Base-by-base conservation (phyloP, 2,113 vertebrate species). In the Gobio gobio region DNA sequence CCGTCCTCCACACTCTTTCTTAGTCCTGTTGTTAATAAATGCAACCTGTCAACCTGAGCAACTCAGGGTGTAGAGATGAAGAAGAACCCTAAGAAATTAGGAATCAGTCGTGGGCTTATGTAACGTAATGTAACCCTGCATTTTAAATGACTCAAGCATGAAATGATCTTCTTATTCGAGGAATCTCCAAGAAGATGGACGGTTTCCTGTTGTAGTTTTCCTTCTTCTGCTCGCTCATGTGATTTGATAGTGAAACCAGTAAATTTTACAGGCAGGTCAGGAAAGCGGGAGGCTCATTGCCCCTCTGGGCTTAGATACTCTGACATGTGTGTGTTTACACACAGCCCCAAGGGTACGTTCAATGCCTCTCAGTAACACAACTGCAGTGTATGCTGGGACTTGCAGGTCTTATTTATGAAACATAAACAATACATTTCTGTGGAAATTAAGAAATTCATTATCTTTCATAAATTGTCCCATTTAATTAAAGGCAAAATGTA, bases 51-150 rank as follows among this genome's bases (percentile, higher is more conserved):
- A 86, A 74, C 56, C 56, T 59, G 56, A 74, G 56, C 43, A 75
- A 87, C 79, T 79, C 29, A 61, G 70, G 40, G 82, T 47, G 13
- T 81, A 6, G 68, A 85, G 78, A 85, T 85, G 76, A 82, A 75
- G 59, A 68, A 51, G 36, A 72, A 78, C 10, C 51, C 20, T 20
- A 61, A 85, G 36, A 81, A 66, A 80, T 81, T n/a, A 73, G 63
- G 29, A 72, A 68, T 22, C 18, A 45, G 45, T 63, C 16, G n/a
- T 64, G 40, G 77, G 43, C 14, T 80, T 80, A 47, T 26, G 40
- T 40, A 79, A 79, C 7, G 40, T 40, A 79, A 79, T 3, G 7
- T 61, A 59, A 56, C 10, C 29, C 26, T 45, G 40, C 6, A 79
- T 59, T 61, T 45, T n/a, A 43, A 63, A 80, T 66, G 78, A 81